Percentiles rank a stretch among this genome's conserved stretches.
These are phyloP conservation scores for Aporrectodea caliginosa DNA, from an alignment of 1,140 invertebrate species.

Conservation along the genomic window DNA sequence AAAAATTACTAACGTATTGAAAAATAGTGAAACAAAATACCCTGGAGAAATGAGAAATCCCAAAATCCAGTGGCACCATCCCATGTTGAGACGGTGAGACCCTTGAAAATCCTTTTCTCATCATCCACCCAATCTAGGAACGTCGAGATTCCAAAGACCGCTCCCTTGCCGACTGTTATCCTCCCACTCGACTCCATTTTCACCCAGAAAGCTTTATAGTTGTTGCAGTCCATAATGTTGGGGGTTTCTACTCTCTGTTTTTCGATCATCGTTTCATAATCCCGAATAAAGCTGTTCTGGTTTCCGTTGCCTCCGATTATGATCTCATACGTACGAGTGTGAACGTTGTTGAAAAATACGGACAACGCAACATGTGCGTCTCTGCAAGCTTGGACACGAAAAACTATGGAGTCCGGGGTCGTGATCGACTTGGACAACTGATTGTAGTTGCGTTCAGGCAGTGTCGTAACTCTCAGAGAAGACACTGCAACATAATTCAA, in stretches of 20 bases:
- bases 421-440: background rate
- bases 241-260: background rate
- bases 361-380: slow-evolving; percentile 7
- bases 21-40: background rate
- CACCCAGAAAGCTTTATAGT: slow-evolving; percentile 11
- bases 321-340: slow-evolving; percentile 1
- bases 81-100: background rate
- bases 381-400: slow-evolving; percentile 1
- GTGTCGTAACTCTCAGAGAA: background rate
- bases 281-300: background rate
- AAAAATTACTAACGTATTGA: background rate
- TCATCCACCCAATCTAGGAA: background rate
- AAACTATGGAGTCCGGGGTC: slow-evolving; percentile 4
- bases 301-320: slow-evolving; percentile 18
- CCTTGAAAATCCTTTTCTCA: background rate
- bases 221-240: slow-evolving; percentile 5
- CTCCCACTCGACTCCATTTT: background rate
- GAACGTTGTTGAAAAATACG: background rate
- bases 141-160: background rate
- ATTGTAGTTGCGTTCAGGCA: background rate
- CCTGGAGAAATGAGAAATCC: background rate
- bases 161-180: background rate
- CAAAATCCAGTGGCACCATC: background rate
- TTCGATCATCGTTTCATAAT: background rate
- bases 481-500: too few relatives aligned